These are phyloP conservation scores for Microcebus murinus DNA, from an alignment of 2,113 vertebrate genomes.

Conservation along the genomic window DNA sequence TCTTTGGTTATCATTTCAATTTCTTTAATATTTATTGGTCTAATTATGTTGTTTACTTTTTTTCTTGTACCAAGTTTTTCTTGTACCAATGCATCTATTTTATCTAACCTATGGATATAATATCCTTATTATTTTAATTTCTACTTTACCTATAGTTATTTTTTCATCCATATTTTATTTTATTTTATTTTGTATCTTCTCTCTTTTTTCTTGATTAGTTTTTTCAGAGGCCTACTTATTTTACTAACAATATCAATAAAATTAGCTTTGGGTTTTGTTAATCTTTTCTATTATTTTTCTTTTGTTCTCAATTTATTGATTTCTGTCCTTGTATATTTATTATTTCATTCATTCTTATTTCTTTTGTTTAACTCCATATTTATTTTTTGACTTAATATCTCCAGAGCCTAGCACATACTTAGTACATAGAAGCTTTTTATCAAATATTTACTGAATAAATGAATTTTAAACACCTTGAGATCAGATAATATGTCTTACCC, in stretches of 20 bases:
- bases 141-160: background rate
- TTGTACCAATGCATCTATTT: background rate
- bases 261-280: background rate
- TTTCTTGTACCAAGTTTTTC: background rate
- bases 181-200: background rate
- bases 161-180: background rate
- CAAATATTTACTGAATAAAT: constrained; percentile 29
- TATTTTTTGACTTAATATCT: background rate
- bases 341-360: background rate
- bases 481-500: background rate
- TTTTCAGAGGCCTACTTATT: constrained; percentile 5
- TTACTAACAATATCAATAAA: background rate
- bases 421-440: background rate
- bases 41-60: background rate
- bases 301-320: background rate
- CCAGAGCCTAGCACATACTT: background rate
- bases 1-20: background rate
- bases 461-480: background rate
- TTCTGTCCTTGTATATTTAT: background rate
- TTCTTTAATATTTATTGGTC: background rate
- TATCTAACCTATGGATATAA: background rate
- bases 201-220: background rate
- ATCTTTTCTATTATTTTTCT: background rate
- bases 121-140: constrained; percentile 9
- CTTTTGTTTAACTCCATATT: background rate